Percentiles rank a stretch among this genome's conserved stretches.
Conservation (phyloP, 1,140 invertebrate species). For the Protaetia brevitarsis region DNA sequence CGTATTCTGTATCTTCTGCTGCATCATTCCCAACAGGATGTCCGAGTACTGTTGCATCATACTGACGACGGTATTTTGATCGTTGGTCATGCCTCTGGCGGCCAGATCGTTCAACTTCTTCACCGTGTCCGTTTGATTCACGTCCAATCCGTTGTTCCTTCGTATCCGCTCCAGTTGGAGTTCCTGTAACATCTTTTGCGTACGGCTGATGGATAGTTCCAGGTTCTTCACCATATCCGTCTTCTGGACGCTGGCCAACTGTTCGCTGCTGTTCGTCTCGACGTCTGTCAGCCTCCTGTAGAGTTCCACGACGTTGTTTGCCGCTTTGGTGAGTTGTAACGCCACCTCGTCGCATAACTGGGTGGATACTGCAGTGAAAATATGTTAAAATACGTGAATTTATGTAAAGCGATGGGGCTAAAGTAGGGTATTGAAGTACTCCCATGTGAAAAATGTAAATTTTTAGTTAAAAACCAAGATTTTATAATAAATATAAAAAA, state of each 20-base stretch:
- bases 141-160: slow-evolving; percentile 42
- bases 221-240: slow-evolving; percentile 51
- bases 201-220: slow-evolving; percentile 55
- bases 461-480: too few relatives aligned
- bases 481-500: too few relatives aligned
- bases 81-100: slow-evolving; percentile 46
- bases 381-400: too few relatives aligned
- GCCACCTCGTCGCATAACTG: slow-evolving; percentile 63
- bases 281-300: slow-evolving; percentile 57
- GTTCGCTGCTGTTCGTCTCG: slow-evolving; percentile 39
- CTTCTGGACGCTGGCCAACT: slow-evolving; percentile 47
- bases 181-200: slow-evolving; percentile 54
- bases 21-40: slow-evolving; percentile 59
- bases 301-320: slow-evolving; percentile 63
- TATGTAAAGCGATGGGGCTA: too few relatives aligned
- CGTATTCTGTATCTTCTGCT: slow-evolving; percentile 55
- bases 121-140: slow-evolving; percentile 46
- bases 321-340: slow-evolving; percentile 60
- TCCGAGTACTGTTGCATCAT: slow-evolving; percentile 68
- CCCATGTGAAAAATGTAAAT: too few relatives aligned
- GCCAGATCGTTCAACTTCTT: slow-evolving; percentile 47
- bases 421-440: too few relatives aligned
- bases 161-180: slow-evolving; percentile 41
- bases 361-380: slow-evolving; percentile 57
- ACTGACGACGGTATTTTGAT: slow-evolving; percentile 54